These are phyloP conservation scores for Machimus atricapillus DNA, from an alignment of 2,888 invertebrate genomes.

Conservation along the genomic window DNA sequence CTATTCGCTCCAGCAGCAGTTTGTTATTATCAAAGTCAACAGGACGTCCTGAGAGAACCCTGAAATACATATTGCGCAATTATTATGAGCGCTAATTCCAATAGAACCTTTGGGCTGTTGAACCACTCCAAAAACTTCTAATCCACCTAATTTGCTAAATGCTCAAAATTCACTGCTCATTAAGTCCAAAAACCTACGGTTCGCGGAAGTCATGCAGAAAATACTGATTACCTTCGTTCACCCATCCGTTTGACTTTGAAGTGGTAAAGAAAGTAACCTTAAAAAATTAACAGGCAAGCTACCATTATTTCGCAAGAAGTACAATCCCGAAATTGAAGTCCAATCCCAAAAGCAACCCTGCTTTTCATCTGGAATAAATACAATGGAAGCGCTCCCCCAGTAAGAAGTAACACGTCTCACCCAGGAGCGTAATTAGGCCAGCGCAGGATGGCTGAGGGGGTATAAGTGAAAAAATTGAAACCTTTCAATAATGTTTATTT, in stretches of 20 bases:
- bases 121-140: background rate
- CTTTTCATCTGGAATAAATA: background rate
- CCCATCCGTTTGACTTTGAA: background rate
- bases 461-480: background rate
- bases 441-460: background rate
- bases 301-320: background rate
- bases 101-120: background rate
- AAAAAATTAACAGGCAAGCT: background rate
- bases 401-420: background rate
- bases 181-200: background rate
- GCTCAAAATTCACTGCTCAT: background rate
- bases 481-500: background rate
- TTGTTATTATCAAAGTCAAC: background rate
- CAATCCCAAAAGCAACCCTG: background rate
- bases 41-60: background rate
- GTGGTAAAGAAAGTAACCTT: background rate
- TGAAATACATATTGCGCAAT: background rate
- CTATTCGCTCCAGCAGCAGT: background rate
- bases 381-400: background rate
- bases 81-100: background rate
- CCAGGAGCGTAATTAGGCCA: background rate
- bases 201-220: background rate
- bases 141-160: background rate
- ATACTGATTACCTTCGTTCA: background rate
- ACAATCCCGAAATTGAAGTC: background rate